phyloP scores from a whole-genome alignment of 2,888 invertebrate genomes.

The Drosophila dives region DNA sequence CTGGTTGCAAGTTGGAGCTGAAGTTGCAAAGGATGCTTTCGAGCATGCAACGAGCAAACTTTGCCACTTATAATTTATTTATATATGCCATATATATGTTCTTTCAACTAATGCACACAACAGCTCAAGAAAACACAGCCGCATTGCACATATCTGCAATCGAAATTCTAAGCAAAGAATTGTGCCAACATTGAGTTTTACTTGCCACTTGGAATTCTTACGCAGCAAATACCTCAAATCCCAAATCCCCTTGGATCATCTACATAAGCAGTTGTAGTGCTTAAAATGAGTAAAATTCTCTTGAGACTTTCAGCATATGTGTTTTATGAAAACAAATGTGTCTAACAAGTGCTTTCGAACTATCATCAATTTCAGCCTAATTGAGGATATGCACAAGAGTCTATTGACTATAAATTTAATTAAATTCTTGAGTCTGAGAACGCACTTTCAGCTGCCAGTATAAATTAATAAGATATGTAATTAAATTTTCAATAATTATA shows the following conservation, averaged over 20 bases:
- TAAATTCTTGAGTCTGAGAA: not conserved
- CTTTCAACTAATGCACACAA: slow-evolving; percentile 45
- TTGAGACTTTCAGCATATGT: not conserved
- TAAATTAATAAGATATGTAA: not conserved
- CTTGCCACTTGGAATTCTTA: slow-evolving; percentile 51
- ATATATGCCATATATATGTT: slow-evolving; percentile 31
- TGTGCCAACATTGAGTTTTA: slow-evolving; percentile 43
- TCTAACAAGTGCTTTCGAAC: not conserved
- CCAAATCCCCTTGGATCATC: slow-evolving; percentile 55
- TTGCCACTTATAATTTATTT: slow-evolving; percentile 51
- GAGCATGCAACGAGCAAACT: slow-evolving; percentile 58
- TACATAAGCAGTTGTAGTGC: slow-evolving; percentile 50
- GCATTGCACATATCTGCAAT: slow-evolving; percentile 41
- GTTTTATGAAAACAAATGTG: not conserved
- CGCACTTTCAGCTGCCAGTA: not conserved
- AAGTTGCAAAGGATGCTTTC: slow-evolving; percentile 49
- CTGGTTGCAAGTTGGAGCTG: slow-evolving; percentile 12
- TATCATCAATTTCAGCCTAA: not conserved
- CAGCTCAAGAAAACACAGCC: slow-evolving; percentile 4
- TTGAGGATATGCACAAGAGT: not conserved
- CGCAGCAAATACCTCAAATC: slow-evolving; percentile 29
- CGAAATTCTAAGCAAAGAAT: slow-evolving; percentile 27
- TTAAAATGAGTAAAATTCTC: slow-evolving; percentile 1
- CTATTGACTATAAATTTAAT: not conserved
- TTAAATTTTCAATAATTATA: not conserved